These are phyloP conservation scores for Psilanteris sp. DNA, from an alignment of 1,140 invertebrate species.

Conservation along the genomic window DNA sequence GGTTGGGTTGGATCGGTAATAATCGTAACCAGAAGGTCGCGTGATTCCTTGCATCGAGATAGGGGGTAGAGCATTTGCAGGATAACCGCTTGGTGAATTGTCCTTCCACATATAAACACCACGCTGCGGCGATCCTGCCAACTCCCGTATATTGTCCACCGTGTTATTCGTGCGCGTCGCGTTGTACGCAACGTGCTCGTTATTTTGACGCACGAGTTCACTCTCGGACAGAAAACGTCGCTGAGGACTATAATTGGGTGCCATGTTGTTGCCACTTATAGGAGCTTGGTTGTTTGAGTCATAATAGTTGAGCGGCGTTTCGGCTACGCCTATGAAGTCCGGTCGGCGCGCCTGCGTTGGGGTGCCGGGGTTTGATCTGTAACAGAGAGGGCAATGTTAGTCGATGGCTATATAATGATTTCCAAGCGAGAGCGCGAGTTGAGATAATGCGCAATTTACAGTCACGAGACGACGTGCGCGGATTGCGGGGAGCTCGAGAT, in stretches of 20 bases:
- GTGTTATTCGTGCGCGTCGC: slow-evolving; percentile 79
- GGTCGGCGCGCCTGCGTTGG: slow-evolving; percentile 91
- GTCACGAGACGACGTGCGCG: slow-evolving; percentile 40
- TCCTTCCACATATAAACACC: slow-evolving; percentile 92
- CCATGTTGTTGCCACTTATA: slow-evolving; percentile 68
- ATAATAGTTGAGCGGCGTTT: slow-evolving; percentile 78
- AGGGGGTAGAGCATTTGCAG: slow-evolving; percentile 67
- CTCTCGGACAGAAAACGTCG: slow-evolving; percentile 91
- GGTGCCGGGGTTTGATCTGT: slow-evolving; percentile 92
- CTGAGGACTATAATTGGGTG: slow-evolving; percentile 84
- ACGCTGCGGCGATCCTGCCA: slow-evolving; percentile 90
- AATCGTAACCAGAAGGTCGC: slow-evolving; percentile 75
- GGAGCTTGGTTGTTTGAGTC: slow-evolving; percentile 72
- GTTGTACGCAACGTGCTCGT: slow-evolving; percentile 76
- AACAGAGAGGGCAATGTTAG: slow-evolving; percentile 53
- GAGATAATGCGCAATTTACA: slow-evolving; percentile 58
- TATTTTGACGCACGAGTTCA: slow-evolving; percentile 87
- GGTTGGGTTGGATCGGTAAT: slow-evolving; percentile 87
- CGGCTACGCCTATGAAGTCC: slow-evolving; percentile 89
- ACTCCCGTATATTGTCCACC: slow-evolving; percentile 85
- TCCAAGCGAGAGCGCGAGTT: slow-evolving; percentile 41
- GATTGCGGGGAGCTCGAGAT: slow-evolving; percentile 32
- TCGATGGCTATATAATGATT: background rate
- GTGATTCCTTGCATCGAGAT: slow-evolving; percentile 68
- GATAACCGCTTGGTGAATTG: slow-evolving; percentile 81